phyloP scores from a whole-genome alignment of 2,888 invertebrate species.

The Monopis laevigella region DNA sequence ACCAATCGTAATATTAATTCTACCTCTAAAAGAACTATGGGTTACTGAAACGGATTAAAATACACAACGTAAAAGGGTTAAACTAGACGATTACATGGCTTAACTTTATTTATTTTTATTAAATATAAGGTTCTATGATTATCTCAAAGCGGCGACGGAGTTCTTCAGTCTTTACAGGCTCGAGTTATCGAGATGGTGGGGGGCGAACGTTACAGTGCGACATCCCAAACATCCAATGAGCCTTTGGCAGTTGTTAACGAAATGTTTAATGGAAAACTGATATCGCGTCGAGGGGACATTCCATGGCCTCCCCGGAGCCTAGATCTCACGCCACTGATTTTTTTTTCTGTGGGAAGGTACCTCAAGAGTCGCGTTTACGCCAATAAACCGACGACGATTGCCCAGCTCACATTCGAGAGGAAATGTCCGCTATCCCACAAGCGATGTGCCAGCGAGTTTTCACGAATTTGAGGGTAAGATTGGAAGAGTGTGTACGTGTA shows the following conservation, averaged over 20 bases:
- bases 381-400: constrained; percentile 11
- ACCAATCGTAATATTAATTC: too few species aligned
- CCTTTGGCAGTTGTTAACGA: constrained; percentile 2
- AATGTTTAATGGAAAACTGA: constrained; percentile 2
- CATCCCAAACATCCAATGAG: constrained; percentile 2
- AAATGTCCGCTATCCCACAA: constrained; percentile 15
- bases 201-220: too few species aligned
- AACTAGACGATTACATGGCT: too few species aligned
- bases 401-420: constrained; percentile 7
- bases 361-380: constrained; percentile 12
- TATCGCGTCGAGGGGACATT: constrained; percentile 5
- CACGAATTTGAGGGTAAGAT: constrained; percentile 17
- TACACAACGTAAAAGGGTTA: too few species aligned
- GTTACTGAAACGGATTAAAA: too few species aligned
- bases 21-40: too few species aligned
- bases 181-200: too few species aligned
- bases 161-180: too few species aligned
- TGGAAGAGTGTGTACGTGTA: constrained; percentile 15
- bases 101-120: too few species aligned
- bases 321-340: constrained; percentile 4
- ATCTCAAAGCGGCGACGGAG: too few species aligned
- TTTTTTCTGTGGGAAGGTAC: constrained; percentile 3
- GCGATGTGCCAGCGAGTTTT: constrained; percentile 17
- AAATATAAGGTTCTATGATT: too few species aligned
- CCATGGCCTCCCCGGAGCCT: constrained; percentile 6